phyloP scores from a whole-genome alignment of 2,888 invertebrate genomes.

The Ormyrus thymus region DNA sequence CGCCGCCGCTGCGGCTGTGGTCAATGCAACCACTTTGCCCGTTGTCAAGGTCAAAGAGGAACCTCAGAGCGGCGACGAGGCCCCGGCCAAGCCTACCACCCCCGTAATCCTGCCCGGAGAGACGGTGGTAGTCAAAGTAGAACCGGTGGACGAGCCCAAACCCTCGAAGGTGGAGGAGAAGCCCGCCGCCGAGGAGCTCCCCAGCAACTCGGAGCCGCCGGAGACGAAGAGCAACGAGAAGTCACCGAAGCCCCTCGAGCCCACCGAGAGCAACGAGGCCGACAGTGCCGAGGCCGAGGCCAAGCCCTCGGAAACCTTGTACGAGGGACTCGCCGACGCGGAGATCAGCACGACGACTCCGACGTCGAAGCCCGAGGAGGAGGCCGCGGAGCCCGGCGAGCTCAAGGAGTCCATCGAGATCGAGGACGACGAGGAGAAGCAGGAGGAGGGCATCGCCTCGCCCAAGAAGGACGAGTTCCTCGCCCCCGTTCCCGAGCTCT shows the following conservation, averaged over 20 bases:
- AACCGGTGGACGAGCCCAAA: conserved; percentile 34
- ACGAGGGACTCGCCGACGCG: conserved; percentile 38
- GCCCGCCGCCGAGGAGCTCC: background rate
- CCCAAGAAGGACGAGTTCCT: conserved; percentile 79
- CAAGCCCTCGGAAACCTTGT: conserved; percentile 18
- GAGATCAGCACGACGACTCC: conserved; percentile 35
- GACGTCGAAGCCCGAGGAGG: background rate
- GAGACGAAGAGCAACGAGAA: background rate
- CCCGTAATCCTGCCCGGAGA: background rate
- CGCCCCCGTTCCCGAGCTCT: conserved; percentile 86
- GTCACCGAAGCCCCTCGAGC: background rate
- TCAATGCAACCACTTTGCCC: conserved; percentile 25
- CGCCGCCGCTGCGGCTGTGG: conserved; percentile 35
- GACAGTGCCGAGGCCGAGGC: background rate
- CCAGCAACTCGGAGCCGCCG: conserved; percentile 6
- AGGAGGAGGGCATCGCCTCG: conserved; percentile 50
- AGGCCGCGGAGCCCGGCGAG: no score
- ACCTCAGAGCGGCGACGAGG: conserved; percentile 44
- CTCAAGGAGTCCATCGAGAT: conserved; percentile 62
- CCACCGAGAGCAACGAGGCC: background rate
- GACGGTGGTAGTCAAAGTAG: conserved; percentile 19
- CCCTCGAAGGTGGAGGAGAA: background rate
- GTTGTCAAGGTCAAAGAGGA: conserved; percentile 51
- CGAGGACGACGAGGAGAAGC: conserved; percentile 65
- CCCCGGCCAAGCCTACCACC: background rate